Evolutionary conservation across 2,888 invertebrate species (phyloP), one percentile per base, ranked within the genome.

Genomic region (Drosophila macrothrix): DNA sequence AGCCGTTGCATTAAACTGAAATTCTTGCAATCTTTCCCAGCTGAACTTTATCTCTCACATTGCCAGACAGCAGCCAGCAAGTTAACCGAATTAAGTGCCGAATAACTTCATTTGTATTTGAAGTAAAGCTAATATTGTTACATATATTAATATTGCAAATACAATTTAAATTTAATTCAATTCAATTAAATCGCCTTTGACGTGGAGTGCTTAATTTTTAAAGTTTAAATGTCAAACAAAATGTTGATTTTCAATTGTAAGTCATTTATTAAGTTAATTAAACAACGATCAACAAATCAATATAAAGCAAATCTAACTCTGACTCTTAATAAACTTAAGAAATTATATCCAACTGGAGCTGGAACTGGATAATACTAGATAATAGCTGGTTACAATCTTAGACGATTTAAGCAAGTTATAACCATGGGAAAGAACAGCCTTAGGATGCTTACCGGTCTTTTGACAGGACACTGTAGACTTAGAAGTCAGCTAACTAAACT

Each of bases 11-110:
- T 79, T 79, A 53, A 79, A 73, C 64, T 58, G 49, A 76, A 73
- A 76, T 62, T 73, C 77, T 73, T 80, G 69, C 79, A 76, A 66
- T 50, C 61, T 39, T 72, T 63, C 66, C 68, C 58, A 14, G 29
- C 22, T 63, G 9, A 31, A 59, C 46, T 70, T 70, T 43, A 67
- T 64, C 46, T 61, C 33, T 37, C 29, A 41, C 31, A 41, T 43
- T 43, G 5, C n/a, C 6, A 16, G n/a, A 29, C 29, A 33, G 25
- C 54, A 35, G 22, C 14, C 12, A 25, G 35, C 54, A 54, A 54
- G 35, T 54, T 35, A 54, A 54, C 54, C 37, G 6, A 19, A 55
- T 12, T 55, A 25, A 25, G 35, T 25, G 35, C 25, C 10, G 4
- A 28, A 19, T 28, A 28, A 28, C 12, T 55, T 37, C 12, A 55